Base-by-base conservation (phyloP, 2,888 invertebrate genomes). In the Pasiphila rectangulata region DNA sequence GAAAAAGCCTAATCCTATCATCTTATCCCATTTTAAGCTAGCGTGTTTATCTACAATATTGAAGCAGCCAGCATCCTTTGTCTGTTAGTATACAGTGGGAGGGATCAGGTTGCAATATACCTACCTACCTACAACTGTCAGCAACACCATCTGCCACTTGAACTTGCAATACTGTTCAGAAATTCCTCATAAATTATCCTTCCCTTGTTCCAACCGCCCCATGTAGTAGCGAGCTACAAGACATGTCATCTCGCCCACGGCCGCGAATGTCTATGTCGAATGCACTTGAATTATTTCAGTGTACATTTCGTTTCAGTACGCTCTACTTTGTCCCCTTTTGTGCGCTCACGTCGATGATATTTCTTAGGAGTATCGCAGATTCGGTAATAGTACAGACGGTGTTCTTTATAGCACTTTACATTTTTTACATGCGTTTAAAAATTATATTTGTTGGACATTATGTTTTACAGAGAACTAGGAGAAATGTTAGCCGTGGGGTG, bases 221-320 rank as follows among this genome's bases (percentile, higher is more conserved):
- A 36, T 46, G 65, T 63, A 62, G 58, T 52, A 56, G 51, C 45
- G 37, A 44, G 35, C 51, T 46, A 68, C 68, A 65, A 66, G 67
- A 70, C 62, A 66, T 72, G 75, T 71, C 72, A 67, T 65, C 68
- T 64, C 74, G 75, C 78, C 80, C 76, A 76, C 79, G 69, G 69
- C 67, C 62, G 69, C 56, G 69, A 75, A 76, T 73, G 72, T 73
- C 76, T 79, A 65, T 74, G 74, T 81, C 80, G 80, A 81, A 83
- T 80, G 67, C 69, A 59, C 73, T 76, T 83, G 83, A 84, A 84
- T 81, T 83, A 84, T 83, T 83, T 79, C 79, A 79, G 75, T 59
- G 61, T 53, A 32, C 27, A 32, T 41, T 77, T 72, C 77, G 66
- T 79, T 82, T 80, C 79, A 77, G 77, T 71, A 63, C 72, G 65